These are phyloP conservation scores for Meloidogyne hapla DNA, from an alignment of 1,140 invertebrate species.

Conservation along the genomic window DNA sequence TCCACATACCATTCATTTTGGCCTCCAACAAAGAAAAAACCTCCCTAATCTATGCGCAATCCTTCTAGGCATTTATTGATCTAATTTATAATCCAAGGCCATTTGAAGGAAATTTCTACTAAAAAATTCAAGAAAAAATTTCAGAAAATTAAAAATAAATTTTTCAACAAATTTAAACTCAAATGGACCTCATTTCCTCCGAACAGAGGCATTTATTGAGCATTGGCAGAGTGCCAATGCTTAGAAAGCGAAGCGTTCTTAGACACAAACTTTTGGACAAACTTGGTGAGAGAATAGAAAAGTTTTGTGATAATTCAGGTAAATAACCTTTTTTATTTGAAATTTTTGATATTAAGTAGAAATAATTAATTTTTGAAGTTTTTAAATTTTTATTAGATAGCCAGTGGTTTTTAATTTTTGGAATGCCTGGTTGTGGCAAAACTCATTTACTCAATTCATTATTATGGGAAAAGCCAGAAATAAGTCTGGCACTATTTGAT, in stretches of 20 bases:
- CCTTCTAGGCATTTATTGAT: not conserved
- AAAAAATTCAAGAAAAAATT: not conserved
- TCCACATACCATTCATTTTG: not conserved
- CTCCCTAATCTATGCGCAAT: not conserved
- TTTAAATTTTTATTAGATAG: not conserved
- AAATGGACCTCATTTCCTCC: not conserved
- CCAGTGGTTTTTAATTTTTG: constrained; percentile 16
- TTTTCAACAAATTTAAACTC: not conserved
- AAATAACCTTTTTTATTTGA: too few relatives aligned
- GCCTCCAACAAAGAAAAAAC: too few relatives aligned
- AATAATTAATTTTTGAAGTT: not conserved
- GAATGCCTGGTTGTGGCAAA: constrained; percentile 19
- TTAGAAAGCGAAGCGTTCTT: constrained; percentile 1
- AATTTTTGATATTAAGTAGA: too few relatives aligned
- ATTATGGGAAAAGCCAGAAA: constrained; percentile 20
- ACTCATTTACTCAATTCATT: constrained; percentile 12
- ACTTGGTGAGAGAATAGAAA: constrained; percentile 9
- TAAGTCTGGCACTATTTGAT: constrained; percentile 19
- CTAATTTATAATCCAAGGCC: not conserved
- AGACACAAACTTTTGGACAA: not conserved
- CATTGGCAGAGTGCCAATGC: constrained; percentile 16
- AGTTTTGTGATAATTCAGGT: not conserved
- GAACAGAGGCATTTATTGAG: constrained; percentile 19
- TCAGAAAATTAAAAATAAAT: not conserved
- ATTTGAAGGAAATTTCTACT: not conserved